These are phyloP conservation scores for Mola mola DNA, from an alignment of 2,113 vertebrate genomes.

Conservation along the genomic window DNA sequence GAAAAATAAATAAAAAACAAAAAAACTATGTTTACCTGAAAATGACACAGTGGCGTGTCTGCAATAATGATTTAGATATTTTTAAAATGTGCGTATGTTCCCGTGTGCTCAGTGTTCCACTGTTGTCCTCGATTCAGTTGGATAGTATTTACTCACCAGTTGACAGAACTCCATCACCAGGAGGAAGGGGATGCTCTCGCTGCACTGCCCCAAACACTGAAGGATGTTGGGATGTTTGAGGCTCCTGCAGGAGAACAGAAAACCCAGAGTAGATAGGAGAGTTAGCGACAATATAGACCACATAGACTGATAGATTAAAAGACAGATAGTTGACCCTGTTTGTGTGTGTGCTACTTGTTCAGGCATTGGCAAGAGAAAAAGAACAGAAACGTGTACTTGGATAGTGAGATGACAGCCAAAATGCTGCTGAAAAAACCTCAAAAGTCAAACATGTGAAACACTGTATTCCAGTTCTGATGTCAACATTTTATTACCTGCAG, in stretches of 20 bases:
- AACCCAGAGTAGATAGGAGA: neutral
- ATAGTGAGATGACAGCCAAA: too few relatives aligned
- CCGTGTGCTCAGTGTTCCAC: neutral
- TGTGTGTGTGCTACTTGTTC: too few relatives aligned
- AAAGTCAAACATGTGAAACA: too few relatives aligned
- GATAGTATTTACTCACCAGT: slow-evolving; percentile 80
- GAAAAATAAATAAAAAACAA: neutral
- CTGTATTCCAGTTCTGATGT: too few relatives aligned
- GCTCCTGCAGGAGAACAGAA: slow-evolving; percentile 75
- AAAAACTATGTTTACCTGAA: neutral
- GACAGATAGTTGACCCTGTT: too few relatives aligned
- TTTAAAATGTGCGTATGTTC: neutral
- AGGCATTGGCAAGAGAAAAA: too few relatives aligned
- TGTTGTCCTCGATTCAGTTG: neutral
- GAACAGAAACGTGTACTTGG: too few relatives aligned
- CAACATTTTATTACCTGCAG: too few relatives aligned
- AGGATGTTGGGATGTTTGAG: slow-evolving; percentile 92
- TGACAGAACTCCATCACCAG: slow-evolving; percentile 96
- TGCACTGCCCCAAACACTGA: slow-evolving; percentile 91
- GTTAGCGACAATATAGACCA: neutral
- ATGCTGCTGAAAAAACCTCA: too few relatives aligned
- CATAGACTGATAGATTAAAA: too few relatives aligned
- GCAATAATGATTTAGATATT: neutral
- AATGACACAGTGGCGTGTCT: neutral
- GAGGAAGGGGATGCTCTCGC: slow-evolving; percentile 89